These are phyloP conservation scores for Percopsis omiscomaycus DNA, from an alignment of 2,797 vertebrate species.

Conservation along the genomic window DNA sequence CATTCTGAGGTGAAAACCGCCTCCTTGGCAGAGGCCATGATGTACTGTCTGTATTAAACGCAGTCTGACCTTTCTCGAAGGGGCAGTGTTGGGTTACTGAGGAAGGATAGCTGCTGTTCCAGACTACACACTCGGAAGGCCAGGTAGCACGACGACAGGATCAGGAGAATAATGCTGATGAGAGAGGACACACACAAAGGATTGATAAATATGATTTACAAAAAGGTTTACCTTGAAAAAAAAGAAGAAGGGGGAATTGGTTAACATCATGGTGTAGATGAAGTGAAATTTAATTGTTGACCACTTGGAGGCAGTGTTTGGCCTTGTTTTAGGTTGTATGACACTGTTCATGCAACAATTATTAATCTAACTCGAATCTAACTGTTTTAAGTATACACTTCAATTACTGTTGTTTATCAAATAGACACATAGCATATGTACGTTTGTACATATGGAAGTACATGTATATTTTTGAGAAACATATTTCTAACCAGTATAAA, in stretches of 20 bases:
- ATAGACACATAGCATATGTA: not conserved
- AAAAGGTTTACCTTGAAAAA: too few relatives aligned
- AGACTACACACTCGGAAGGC: conserved; percentile 93
- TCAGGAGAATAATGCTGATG: conserved; percentile 87
- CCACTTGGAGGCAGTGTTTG: conserved; percentile 52
- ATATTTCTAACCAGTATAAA: too few relatives aligned
- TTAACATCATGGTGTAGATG: not conserved
- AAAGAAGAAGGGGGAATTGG: too few relatives aligned
- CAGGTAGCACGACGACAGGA: conserved; percentile 91
- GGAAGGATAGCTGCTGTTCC: conserved; percentile 90
- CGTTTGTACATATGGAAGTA: not conserved
- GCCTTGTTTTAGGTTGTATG: conserved; percentile 10
- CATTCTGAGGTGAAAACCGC: not conserved
- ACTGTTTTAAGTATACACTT: too few relatives aligned
- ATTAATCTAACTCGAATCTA: too few relatives aligned
- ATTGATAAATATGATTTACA: too few relatives aligned
- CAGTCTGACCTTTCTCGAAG: conserved; percentile 78
- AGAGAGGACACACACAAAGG: conserved; percentile 9
- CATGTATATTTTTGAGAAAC: too few relatives aligned
- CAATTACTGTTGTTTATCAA: too few relatives aligned
- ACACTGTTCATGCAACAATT: not conserved
- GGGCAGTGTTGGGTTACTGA: conserved; percentile 74
- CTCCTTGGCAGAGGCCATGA: not conserved
- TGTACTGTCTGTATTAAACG: not conserved
- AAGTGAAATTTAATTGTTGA: conserved; percentile 35